phyloP scores from a whole-genome alignment of 2,888 invertebrate species.

The Aspidiotus destructor region DNA sequence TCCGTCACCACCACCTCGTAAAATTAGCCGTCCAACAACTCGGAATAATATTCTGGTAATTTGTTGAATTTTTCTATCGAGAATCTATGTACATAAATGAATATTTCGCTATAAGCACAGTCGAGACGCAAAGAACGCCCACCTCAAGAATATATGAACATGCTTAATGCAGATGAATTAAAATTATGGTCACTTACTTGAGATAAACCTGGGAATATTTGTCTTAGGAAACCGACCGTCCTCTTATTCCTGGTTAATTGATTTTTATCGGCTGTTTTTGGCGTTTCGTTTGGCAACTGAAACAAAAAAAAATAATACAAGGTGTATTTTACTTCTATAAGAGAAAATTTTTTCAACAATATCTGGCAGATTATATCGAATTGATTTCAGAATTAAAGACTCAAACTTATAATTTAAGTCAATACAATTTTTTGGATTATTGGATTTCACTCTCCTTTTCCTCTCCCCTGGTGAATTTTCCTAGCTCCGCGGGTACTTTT shows the following conservation, averaged over 20 bases:
- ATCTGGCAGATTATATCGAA: too few species aligned
- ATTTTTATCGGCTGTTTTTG: background rate
- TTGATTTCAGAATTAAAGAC: too few species aligned
- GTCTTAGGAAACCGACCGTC: background rate
- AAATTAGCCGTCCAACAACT: slow-evolving; percentile 62
- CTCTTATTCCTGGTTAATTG: background rate
- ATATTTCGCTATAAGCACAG: too few species aligned
- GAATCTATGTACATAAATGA: slow-evolving; percentile 47
- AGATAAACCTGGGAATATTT: background rate
- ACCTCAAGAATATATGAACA: too few species aligned
- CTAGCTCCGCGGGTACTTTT: too few species aligned
- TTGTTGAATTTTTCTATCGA: slow-evolving; percentile 68
- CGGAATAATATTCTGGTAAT: slow-evolving; percentile 62
- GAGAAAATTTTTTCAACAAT: background rate
- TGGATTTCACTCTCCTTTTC: too few species aligned
- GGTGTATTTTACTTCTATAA: background rate
- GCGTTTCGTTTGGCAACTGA: background rate
- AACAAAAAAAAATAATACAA: background rate
- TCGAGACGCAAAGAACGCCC: too few species aligned
- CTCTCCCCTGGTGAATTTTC: too few species aligned
- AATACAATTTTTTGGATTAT: too few species aligned
- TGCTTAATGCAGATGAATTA: background rate
- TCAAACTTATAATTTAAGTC: too few species aligned
- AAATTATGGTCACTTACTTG: background rate
- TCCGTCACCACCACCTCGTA: slow-evolving; percentile 48